Conservation (phyloP, 2,113 vertebrate species). For the Ovis canadensis region DNA sequence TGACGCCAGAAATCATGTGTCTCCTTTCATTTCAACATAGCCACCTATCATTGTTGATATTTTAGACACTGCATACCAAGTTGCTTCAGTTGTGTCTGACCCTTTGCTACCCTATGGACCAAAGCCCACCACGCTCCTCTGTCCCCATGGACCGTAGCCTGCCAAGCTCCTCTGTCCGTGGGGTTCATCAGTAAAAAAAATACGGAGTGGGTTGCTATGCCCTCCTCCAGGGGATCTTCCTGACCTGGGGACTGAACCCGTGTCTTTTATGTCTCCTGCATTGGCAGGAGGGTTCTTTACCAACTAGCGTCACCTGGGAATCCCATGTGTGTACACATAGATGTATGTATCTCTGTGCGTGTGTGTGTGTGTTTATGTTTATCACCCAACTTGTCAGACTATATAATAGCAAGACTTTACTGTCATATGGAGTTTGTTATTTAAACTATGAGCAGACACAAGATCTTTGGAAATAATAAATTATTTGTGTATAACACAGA, state of each 20-base stretch:
- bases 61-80: not conserved
- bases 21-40: not conserved
- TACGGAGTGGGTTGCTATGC: not conserved
- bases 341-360: not conserved
- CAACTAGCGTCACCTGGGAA: not conserved
- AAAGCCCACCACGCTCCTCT: not conserved
- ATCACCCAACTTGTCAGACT: not conserved
- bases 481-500: not conserved
- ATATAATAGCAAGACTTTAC: not conserved
- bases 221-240: not conserved
- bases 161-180: not conserved
- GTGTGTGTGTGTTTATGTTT: too few species aligned
- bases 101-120: not conserved
- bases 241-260: not conserved
- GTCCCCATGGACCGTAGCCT: not conserved
- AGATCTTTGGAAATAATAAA: not conserved
- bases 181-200: not conserved
- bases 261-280: not conserved
- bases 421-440: not conserved
- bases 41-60: not conserved
- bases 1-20: not conserved
- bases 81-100: not conserved
- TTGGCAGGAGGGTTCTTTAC: not conserved
- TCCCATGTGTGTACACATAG: not conserved
- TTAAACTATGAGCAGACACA: not conserved